phyloP scores from a whole-genome alignment of 2,888 invertebrate species.

The Nomada fabriciana region DNA sequence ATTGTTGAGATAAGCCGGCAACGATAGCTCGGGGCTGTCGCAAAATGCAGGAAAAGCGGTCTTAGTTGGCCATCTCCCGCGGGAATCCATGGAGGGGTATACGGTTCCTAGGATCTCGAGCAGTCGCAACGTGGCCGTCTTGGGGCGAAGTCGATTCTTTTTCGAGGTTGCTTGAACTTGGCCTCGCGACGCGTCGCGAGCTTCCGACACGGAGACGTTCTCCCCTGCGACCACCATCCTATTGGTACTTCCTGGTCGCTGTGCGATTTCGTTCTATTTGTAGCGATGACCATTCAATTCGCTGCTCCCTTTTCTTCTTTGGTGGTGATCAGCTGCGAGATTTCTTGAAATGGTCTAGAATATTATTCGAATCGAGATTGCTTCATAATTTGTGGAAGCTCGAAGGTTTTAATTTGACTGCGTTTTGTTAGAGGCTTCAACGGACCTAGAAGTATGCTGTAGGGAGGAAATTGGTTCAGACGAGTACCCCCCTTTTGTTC shows the following conservation, averaged over 20 bases:
- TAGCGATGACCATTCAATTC: constrained; percentile 35
- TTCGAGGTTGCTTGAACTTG: constrained; percentile 41
- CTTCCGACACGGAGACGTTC: constrained; percentile 5
- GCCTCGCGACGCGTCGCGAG: constrained; percentile 6
- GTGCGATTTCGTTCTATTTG: constrained; percentile 27
- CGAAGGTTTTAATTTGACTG: too few species aligned
- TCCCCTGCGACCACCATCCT: constrained; percentile 31
- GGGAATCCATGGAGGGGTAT: constrained; percentile 23
- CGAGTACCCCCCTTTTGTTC: too few species aligned
- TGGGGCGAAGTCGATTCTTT: constrained; percentile 38
- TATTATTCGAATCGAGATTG: constrained; percentile 14
- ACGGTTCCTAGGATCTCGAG: neutral
- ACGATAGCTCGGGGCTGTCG: constrained; percentile 35
- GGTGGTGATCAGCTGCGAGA: neutral
- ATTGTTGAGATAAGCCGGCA: constrained; percentile 46
- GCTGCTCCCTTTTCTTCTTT: neutral
- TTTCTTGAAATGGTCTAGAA: neutral
- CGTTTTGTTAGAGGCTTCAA: neutral
- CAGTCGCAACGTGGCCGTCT: constrained; percentile 10
- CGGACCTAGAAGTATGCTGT: neutral
- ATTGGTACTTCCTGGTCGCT: neutral
- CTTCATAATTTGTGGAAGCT: neutral
- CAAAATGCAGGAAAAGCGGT: constrained; percentile 32
- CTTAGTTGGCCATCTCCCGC: constrained; percentile 25
- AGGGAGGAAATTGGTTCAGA: neutral